Conservation (phyloP, 2,797 vertebrate species). For the Hemibagrus guttatus region DNA sequence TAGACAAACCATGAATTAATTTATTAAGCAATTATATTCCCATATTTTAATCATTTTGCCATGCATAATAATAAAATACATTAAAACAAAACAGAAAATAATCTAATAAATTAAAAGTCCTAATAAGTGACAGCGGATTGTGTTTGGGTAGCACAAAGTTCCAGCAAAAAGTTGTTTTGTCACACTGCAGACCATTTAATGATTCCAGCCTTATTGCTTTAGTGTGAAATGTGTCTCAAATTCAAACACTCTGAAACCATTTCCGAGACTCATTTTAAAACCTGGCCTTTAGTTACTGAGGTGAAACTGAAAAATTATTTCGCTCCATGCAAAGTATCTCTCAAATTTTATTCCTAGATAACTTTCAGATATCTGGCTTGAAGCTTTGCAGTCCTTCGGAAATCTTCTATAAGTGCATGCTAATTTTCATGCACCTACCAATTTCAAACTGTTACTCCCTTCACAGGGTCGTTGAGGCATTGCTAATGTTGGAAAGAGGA, state of each 20-base stretch:
- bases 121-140: neutral
- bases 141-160: neutral
- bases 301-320: neutral
- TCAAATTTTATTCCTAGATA: neutral
- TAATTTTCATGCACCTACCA: neutral
- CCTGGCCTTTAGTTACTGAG: neutral
- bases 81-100: neutral
- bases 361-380: neutral
- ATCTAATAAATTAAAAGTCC: neutral
- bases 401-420: neutral
- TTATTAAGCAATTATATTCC: neutral
- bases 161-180: neutral
- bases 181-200: neutral
- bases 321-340: neutral
- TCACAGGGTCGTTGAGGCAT: neutral
- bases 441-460: neutral
- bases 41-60: neutral
- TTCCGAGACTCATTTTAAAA: constrained; percentile 15
- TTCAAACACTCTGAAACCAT: neutral
- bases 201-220: neutral
- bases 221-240: constrained; percentile 10
- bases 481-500: constrained; percentile 2
- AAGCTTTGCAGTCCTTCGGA: neutral
- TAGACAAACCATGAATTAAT: neutral
- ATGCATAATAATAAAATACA: neutral